Evolutionary conservation across 2,113 vertebrate genomes (phyloP).

Genomic region (Aix galericulata): DNA sequence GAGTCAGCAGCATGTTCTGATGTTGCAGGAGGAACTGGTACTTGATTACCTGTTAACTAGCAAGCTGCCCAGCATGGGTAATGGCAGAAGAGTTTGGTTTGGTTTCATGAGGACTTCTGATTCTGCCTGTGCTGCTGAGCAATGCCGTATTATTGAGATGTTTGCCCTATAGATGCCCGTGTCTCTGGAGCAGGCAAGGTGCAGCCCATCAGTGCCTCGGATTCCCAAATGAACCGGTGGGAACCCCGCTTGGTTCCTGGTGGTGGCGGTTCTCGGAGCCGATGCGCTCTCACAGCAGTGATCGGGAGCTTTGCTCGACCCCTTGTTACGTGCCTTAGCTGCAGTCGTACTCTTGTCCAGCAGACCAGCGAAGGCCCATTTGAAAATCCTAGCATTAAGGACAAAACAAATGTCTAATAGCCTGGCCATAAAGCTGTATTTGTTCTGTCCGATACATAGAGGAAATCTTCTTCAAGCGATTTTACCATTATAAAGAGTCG

Average conservation of each 20-base stretch:
- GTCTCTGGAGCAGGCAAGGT: accelerated
- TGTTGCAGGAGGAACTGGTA: accelerated
- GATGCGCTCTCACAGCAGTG: accelerated
- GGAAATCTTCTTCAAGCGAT: background rate
- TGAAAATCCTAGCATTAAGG: background rate
- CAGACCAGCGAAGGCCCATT: background rate
- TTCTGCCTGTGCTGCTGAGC: background rate
- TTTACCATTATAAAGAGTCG: background rate
- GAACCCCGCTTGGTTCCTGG: accelerated
- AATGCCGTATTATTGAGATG: background rate
- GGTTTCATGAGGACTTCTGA: background rate
- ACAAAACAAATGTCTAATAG: background rate
- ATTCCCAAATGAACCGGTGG: background rate
- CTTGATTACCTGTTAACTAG: background rate
- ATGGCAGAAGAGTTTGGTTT: background rate
- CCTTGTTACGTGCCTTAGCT: background rate
- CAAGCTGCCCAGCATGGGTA: accelerated
- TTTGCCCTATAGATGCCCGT: background rate
- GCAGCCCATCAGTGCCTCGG: background rate
- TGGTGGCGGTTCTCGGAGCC: accelerated
- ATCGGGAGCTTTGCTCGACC: background rate
- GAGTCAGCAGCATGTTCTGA: background rate
- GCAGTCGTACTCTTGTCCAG: background rate
- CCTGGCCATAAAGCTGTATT: background rate
- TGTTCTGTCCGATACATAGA: background rate